Evolutionary conservation across 2,888 invertebrate genomes (phyloP).

Genomic region (Papilio gigon): DNA sequence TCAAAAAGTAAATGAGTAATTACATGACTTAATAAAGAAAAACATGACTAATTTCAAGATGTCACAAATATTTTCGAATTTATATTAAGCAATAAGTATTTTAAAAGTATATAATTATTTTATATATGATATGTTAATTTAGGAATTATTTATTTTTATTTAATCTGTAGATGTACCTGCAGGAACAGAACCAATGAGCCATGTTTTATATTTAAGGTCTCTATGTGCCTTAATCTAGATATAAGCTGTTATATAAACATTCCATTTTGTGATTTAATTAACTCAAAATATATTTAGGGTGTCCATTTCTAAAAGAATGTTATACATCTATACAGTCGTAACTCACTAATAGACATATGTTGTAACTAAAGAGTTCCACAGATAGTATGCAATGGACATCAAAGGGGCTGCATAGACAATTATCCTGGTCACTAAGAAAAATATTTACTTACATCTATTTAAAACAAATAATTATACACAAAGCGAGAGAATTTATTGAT

Average conservation of each 20-base stretch:
- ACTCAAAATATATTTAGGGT: conserved; percentile 6
- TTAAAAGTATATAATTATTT: conserved; percentile 31
- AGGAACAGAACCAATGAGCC: conserved; percentile 71
- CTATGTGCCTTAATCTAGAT: conserved; percentile 60
- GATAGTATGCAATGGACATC: no score
- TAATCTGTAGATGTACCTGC: conserved; percentile 65
- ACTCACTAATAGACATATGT: no score
- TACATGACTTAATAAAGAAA: background rate
- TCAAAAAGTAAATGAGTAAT: background rate
- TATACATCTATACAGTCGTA: background rate
- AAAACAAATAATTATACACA: no score
- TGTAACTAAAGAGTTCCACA: no score
- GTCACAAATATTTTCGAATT: conserved; percentile 22
- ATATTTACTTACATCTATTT: no score
- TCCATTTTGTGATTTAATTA: conserved; percentile 38
- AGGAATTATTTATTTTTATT: conserved; percentile 47
- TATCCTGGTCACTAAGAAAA: no score
- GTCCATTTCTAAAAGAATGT: background rate
- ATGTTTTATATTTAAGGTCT: conserved; percentile 59
- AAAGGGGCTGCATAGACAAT: no score
- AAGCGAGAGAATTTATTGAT: no score
- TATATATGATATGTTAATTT: conserved; percentile 40
- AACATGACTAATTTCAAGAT: background rate
- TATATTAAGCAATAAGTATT: conserved; percentile 20
- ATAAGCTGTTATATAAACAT: conserved; percentile 44